Percentiles rank a stretch among this genome's conserved stretches.
Evolutionary conservation across 2,113 vertebrate species (phyloP).

Genomic region (Jaculus jaculus): DNA sequence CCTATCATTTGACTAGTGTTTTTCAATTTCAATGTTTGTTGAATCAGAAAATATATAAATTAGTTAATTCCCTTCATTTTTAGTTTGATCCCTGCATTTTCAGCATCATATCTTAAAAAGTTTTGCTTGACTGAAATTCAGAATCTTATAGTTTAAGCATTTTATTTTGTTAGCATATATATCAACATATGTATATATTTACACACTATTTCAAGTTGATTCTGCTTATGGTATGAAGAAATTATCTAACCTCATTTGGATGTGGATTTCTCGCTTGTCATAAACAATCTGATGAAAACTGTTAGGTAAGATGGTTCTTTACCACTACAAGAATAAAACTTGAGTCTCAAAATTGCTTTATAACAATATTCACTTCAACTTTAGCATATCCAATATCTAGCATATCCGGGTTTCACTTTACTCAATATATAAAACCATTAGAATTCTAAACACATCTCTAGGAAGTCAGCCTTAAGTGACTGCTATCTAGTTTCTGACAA

Average conservation of each 20-base stretch:
- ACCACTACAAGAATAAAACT: constrained; percentile 7
- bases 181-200: neutral
- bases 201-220: neutral
- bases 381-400: neutral
- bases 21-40: neutral
- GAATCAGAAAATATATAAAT: neutral
- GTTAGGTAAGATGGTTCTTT: neutral
- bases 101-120: neutral
- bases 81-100: neutral
- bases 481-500: neutral
- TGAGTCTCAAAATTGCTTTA: constrained; percentile 12
- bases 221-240: neutral
- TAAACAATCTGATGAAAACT: neutral
- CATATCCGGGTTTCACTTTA: neutral
- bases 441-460: neutral
- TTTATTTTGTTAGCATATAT: neutral
- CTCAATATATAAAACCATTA: constrained; percentile 9
- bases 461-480: constrained; percentile 1
- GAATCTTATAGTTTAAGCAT: neutral
- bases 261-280: neutral
- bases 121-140: neutral
- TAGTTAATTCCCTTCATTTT: neutral
- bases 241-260: neutral
- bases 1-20: neutral
- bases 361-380: neutral